These are phyloP conservation scores for Boloria euphrosyne DNA, from an alignment of 2,888 invertebrate species.

Conservation along the genomic window DNA sequence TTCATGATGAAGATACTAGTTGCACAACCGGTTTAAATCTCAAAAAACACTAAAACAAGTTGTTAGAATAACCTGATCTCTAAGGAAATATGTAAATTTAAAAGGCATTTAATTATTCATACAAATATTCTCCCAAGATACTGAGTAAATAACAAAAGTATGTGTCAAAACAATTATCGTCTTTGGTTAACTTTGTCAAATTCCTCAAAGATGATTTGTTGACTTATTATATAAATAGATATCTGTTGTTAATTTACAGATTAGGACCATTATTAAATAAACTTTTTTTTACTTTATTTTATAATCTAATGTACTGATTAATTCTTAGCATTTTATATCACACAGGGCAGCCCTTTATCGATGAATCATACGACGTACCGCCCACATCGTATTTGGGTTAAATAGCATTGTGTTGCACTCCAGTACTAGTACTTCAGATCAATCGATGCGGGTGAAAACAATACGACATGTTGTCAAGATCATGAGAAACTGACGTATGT, in stretches of 20 bases:
- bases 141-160: not conserved
- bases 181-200: no score
- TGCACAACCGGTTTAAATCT: not conserved
- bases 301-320: not conserved
- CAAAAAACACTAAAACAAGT: not conserved
- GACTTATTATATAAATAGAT: no score
- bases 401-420: conserved; percentile 38
- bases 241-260: no score
- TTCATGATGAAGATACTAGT: no score
- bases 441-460: conserved; percentile 30
- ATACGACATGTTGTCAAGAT: conserved; percentile 23
- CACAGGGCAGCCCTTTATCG: conserved; percentile 37
- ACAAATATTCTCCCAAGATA: not conserved
- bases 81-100: conserved; percentile 4
- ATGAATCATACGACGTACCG: conserved; percentile 38
- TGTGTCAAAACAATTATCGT: not conserved
- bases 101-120: not conserved
- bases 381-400: conserved; percentile 41
- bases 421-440: conserved; percentile 26
- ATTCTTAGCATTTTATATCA: not conserved
- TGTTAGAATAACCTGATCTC: not conserved
- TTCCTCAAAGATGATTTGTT: no score
- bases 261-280: no score
- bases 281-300: no score
- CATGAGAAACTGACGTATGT: conserved; percentile 18